Conservation (phyloP, 1,140 invertebrate genomes). For the Danaus plexippus region DNA sequence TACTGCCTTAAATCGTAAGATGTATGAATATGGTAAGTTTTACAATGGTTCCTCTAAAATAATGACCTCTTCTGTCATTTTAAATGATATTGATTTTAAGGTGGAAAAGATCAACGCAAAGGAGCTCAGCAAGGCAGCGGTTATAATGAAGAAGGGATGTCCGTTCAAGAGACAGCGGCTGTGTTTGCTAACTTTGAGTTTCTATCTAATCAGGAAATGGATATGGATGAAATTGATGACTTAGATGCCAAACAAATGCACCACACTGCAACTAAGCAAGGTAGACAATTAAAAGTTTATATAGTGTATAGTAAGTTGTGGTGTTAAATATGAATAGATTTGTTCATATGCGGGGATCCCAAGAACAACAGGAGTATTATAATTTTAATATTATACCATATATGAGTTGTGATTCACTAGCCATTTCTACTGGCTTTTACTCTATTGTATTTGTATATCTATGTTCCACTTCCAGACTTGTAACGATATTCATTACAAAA, state of each 20-base stretch:
- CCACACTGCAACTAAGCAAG: conserved; percentile 52
- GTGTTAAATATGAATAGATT: no score
- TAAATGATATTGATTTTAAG: conserved; percentile 15
- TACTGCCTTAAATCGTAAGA: conserved; percentile 49
- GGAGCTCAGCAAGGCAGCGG: conserved; percentile 39
- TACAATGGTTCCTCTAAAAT: background rate
- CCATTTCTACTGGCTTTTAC: no score
- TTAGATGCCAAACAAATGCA: conserved; percentile 69
- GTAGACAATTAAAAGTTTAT: conserved; percentile 20
- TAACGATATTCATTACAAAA: no score
- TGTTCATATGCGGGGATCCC: no score
- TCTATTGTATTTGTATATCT: no score
- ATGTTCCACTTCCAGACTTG: no score
- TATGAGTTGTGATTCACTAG: conserved; percentile 4
- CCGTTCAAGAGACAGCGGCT: conserved; percentile 76
- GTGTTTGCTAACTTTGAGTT: conserved; percentile 98
- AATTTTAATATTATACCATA: background rate
- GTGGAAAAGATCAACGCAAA: conserved; percentile 55
- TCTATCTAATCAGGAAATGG: conserved; percentile 90
- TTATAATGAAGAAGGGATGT: conserved; percentile 58
- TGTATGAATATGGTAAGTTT: conserved; percentile 60
- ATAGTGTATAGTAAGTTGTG: no score
- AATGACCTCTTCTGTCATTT: background rate
- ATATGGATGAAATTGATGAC: conserved; percentile 89
- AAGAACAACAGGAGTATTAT: no score